Evolutionary conservation across 2,113 vertebrate species (phyloP), one percentile per base, ranked within the genome.

Genomic region (Anarhynchus alexandrinus): DNA sequence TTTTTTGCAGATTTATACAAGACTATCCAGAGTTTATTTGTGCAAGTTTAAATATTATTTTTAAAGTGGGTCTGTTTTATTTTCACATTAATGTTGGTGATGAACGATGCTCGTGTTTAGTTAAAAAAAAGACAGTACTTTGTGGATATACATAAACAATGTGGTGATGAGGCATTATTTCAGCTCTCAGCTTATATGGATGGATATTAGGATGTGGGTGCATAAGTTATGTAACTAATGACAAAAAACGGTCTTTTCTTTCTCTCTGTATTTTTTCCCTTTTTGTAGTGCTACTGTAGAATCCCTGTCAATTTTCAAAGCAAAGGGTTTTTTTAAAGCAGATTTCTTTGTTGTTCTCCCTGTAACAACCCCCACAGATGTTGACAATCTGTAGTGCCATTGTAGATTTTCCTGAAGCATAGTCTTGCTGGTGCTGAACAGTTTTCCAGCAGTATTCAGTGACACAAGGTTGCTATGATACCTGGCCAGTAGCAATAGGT

Each of bases 1-100:
- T 98, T 70, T 70, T 98, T 98, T 89, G 78, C 80, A 93, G 97
- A 97, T 98, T 98, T 98, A 97, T 98, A 98, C 97, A 97, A 84
- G 90, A 97, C 96, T 96, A 98, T 97, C 96, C 96, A 94, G 96
- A 96, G 94, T 97, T 98, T 96, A 89, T 96, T 97, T 97, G 95
- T 95, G 85, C 93, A 96, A 97, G 94, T 96, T 97, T 97, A 97
- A 98, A 97, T 97, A 98, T 96, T 96, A 95, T 97, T 97, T 95
- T 96, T 57, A 66, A 96, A 94, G 78, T 77, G 81, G 64, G 45
- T 90, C 78, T 90, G 80, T 86, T 94, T 72, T 92, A 80, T 95
- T 96, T 95, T 95, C 86, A 91, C 82, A 61, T 95, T 93, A 87
- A 93, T 81, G 32, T 45, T 95, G 64, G 34, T 47, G 71, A 82